Evolutionary conservation across 2,888 invertebrate genomes (phyloP), one percentile per base, ranked within the genome.

Genomic region (Anticlea derivata): DNA sequence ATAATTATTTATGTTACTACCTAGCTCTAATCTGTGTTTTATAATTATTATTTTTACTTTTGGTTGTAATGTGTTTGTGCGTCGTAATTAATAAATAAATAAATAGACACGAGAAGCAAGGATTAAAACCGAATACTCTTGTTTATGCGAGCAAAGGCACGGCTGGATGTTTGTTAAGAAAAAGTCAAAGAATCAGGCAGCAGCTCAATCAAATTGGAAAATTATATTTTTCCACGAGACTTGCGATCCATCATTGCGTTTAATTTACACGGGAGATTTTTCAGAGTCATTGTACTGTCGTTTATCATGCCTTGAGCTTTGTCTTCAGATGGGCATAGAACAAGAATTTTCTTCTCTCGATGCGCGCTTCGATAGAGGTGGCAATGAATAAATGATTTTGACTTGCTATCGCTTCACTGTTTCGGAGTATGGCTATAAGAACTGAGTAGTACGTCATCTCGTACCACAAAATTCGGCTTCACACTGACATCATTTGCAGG

Each of bases 271-370:
- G 57, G 61, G 55, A 65, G 65, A 73, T 78, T 78, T 78, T 80
- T 68, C 75, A 76, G 72, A 78, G 82, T 84, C 85, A 84, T 80
- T 78, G 66, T 66, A 50, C 64, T 67, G 74, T 80, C 83, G 77
- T 85, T 84, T 80, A 83, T 85, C 83, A 86, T 76, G 66, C 67
- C 69, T 62, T 63, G 62, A 55, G 64, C 70, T 78, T 84, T 83
- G 83, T 84, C 82, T 85, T 73, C 70, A 62, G 66, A 64, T 70
- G 66, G 67, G 71, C 74, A 66, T 1, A 33, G 38, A 26, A 12
- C 10, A 1, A 1, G 7, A 29, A 34, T 22, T 35, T 37, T 29
- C 29, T 45, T n/a, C n/a, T 20, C 31, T 23, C 26, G 5, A 33
- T 13, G 5, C 22, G 6, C 8, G 22, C 8, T 12, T 26, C 8